Evolutionary conservation across 2,888 invertebrate genomes (phyloP).

Genomic region (Melinaea marsaeus): DNA sequence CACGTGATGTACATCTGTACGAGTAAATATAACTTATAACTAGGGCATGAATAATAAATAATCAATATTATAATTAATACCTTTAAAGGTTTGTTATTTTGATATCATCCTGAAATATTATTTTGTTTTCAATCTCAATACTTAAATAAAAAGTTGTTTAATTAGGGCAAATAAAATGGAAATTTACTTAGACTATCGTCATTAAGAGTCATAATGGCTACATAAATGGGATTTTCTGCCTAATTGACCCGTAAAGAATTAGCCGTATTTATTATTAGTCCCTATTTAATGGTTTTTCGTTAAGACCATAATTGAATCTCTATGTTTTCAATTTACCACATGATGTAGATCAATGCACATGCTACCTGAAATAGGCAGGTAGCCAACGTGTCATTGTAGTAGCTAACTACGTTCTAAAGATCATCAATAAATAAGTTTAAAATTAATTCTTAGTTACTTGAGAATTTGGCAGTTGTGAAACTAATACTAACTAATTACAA

Average conservation of each 20-base stretch:
- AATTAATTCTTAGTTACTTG: constrained; percentile 9
- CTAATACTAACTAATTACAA: constrained; percentile 49
- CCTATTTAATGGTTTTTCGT: not conserved
- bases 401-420: too few relatives aligned
- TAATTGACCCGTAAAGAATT: too few relatives aligned
- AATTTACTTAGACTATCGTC: not conserved
- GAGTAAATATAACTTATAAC: too few relatives aligned
- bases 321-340: constrained; percentile 23
- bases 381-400: too few relatives aligned
- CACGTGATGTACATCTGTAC: too few relatives aligned
- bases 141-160: too few relatives aligned
- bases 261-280: not conserved
- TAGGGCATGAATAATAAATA: too few relatives aligned
- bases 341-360: constrained; percentile 27
- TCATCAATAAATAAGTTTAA: constrained; percentile 3
- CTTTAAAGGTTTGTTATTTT: not conserved
- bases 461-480: not conserved
- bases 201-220: too few relatives aligned
- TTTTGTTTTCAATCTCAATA: too few relatives aligned
- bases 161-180: not conserved
- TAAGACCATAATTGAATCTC: constrained; percentile 22
- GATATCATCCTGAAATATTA: not conserved
- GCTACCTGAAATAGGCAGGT: constrained; percentile 12
- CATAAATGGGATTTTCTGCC: too few relatives aligned
- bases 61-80: not conserved